Evolutionary conservation across 2,797 vertebrate species (phyloP), one percentile per base, ranked within the genome.

Genomic region (Ctenosaura bakeri): DNA sequence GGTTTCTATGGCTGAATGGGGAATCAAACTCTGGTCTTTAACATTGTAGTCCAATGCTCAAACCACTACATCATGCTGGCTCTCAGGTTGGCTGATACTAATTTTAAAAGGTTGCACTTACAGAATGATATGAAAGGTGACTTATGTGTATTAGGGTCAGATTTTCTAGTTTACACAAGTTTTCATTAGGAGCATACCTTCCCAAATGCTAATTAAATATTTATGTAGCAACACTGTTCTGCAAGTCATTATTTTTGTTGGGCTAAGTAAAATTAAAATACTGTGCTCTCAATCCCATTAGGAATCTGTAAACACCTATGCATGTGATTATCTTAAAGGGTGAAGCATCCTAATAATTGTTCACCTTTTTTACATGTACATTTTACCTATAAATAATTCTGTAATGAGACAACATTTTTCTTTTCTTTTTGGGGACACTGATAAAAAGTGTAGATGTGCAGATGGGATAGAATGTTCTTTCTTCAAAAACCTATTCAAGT

Each of bases 341-440:
- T 35, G 29, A 84, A 89, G 89, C 87, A 46, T 10, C 86, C 71
- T 13, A 73, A 22, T 42, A 74, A 89, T 91, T 88, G 87, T 56
- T 95, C 94, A 89, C 52, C 52, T 52, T 52, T 77, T 91, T 80
- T 89, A 64, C 56, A 64, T 83, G 90, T 92, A 92, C 91, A 88
- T 71, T 24, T 87, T 78, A 22, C 89, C 82, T 89, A 83, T 90
- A 93, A 95, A 88, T 88, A 91, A n/a, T 6, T 73, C 2, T 8
- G 85, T 92, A 87, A 88, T 93, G 26, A 62, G 54, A 46, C 92
- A 52, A 46, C 92, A 52, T 52, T 8, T 52, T 52, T 52, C 10
- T 52, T 52, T 12, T 52, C 52, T 52, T 12, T 52, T 42, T 0
- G 83, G 83, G 62, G 5, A 64, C 22, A 20, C 62, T 64, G 22